Evolutionary conservation across 2,113 vertebrate genomes (phyloP).

Genomic region (Lepus europaeus): DNA sequence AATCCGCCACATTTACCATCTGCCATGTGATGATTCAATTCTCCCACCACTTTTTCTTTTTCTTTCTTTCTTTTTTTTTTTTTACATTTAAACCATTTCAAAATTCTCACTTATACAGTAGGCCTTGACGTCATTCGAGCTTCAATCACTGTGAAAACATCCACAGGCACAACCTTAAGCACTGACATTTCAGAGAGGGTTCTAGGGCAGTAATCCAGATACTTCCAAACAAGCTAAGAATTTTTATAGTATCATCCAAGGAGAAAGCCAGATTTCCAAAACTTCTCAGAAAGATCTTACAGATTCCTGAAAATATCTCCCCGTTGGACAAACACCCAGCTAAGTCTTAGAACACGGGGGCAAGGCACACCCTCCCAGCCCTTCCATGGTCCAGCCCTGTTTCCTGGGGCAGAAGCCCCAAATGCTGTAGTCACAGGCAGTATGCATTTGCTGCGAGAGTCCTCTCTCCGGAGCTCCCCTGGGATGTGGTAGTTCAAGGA

Average conservation of each 20-base stretch:
- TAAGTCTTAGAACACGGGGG: neutral
- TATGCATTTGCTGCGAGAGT: neutral
- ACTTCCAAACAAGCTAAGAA: conserved; percentile 29
- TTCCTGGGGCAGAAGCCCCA: conserved; percentile 25
- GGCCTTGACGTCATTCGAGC: neutral
- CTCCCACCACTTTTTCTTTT: neutral
- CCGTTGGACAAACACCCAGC: conserved; percentile 33
- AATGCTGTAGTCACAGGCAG: neutral
- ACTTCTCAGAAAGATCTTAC: neutral
- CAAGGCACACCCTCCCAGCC: neutral
- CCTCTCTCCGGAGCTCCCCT: neutral
- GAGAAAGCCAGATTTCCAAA: conserved; percentile 47
- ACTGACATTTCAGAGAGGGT: conserved; percentile 35
- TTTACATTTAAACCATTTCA: conserved; percentile 44
- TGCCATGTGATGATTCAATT: conserved; percentile 2
- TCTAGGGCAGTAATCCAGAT: conserved; percentile 17
- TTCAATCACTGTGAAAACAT: conserved; percentile 54
- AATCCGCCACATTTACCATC: neutral
- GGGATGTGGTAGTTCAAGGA: conserved; percentile 33
- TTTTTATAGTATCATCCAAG: conserved; percentile 47
- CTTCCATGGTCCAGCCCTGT: neutral
- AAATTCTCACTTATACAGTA: conserved; percentile 32
- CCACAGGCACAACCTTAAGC: neutral
- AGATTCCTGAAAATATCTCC: conserved; percentile 8
- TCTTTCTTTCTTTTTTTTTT: neutral